Percentiles rank a stretch among this genome's conserved stretches.
Evolutionary conservation across 2,797 vertebrate species (phyloP).

Genomic region (Monodelphis domestica): DNA sequence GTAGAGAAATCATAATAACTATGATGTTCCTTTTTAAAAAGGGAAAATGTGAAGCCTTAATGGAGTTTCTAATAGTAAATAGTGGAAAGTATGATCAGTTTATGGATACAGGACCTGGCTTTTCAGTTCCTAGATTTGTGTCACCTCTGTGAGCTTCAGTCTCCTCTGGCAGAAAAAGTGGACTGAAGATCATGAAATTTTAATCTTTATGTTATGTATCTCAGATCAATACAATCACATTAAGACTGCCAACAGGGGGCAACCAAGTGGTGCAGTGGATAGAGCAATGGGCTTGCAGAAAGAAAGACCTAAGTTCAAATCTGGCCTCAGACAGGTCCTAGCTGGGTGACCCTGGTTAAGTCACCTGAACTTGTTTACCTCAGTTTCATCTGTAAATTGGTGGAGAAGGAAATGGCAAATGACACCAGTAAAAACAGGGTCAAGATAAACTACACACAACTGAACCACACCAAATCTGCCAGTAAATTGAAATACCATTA

Average conservation of each 20-base stretch:
- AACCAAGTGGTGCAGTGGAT: too few species aligned
- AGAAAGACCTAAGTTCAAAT: too few species aligned
- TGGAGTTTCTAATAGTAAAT: background rate
- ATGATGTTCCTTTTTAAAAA: background rate
- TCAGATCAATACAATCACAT: background rate
- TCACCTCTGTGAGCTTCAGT: background rate
- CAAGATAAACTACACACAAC: too few species aligned
- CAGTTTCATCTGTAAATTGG: too few species aligned
- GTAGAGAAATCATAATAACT: background rate
- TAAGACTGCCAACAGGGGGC: too few species aligned
- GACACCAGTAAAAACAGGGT: too few species aligned
- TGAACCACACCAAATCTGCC: too few species aligned
- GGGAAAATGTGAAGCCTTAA: background rate
- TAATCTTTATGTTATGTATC: background rate
- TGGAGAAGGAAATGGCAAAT: too few species aligned
- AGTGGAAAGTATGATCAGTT: background rate
- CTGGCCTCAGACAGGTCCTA: too few species aligned
- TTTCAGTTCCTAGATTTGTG: background rate
- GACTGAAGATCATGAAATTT: background rate
- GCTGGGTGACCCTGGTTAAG: too few species aligned
- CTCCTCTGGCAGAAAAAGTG: background rate
- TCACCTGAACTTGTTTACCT: too few species aligned
- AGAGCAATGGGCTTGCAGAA: too few species aligned
- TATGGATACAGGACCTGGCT: background rate
- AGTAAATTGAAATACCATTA: background rate